Base-by-base conservation (phyloP, 2,797 vertebrate species). In the Mustela erminea region DNA sequence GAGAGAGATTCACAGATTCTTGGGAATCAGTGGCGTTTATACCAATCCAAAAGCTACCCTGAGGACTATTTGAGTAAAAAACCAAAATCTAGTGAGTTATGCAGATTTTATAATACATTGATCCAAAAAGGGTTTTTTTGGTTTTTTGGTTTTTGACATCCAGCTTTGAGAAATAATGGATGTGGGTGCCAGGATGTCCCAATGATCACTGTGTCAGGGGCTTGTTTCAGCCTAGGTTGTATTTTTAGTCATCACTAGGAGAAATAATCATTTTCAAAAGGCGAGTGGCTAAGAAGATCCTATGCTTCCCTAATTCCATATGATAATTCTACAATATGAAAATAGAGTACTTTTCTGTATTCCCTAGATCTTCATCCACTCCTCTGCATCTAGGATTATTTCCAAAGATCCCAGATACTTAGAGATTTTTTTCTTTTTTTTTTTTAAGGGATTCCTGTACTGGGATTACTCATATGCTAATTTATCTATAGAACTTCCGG, bases 191-290 rank as follows among this genome's bases (percentile, higher is more conserved):
- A 64, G 21, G 25, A 35, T 56, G 56, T 38, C 68, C 56, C 38
- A 49, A 0, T 75, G 56, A 75, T 46, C 38, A 38, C 86, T 64
- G 8, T 20, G 56, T 58, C 54, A 89, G 32, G 68, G 38, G 11
- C 29, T 60, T 60, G 29, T n/a, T 78, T 49, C 10, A 2, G 64
- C 3, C 81, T 78, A 8, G 52, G 23, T 35, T 56, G 15, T 32
- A 27, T 27, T 86, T 82, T 62, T 15, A 87, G 46, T 72, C 72
- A 85, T 66, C 52, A 64, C 41, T 68, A 58, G 23, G 23, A 84
- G 60, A 78, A 70, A 78, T 58, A 46, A 46, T 13, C 70, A 43
- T 93, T 93, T 93, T 58, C 41, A 60, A 93, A 96, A n/a, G 21
- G n/a, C n/a, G 27, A 58, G 11, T 58, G 41, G 8, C 49, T 68